phyloP scores from a whole-genome alignment of 1,140 invertebrate species.

The Drosophila littoralis region DNA sequence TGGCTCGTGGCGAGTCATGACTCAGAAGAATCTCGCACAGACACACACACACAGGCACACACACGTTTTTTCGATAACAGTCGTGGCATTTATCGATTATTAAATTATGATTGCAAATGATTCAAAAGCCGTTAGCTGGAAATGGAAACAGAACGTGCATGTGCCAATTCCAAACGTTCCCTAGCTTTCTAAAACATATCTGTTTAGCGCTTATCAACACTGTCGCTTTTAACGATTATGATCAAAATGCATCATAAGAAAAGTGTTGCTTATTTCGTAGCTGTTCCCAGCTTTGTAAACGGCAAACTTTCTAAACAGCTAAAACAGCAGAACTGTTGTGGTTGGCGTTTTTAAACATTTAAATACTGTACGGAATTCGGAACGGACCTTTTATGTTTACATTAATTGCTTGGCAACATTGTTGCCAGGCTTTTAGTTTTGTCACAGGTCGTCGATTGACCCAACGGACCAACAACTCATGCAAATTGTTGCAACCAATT shows the following conservation, averaged over 20 bases:
- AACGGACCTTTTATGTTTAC: conserved; percentile 8
- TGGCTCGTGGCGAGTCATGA: conserved; percentile 56
- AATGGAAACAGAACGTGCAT: background rate
- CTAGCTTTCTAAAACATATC: background rate
- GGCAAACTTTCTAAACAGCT: conserved; percentile 3
- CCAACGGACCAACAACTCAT: conserved; percentile 47
- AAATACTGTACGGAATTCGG: background rate
- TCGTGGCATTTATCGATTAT: conserved; percentile 35
- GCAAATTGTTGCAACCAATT: conserved; percentile 60
- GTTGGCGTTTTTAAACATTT: background rate
- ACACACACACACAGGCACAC: conserved; percentile 11
- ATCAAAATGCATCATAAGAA: background rate
- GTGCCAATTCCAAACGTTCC: background rate
- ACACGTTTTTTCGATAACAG: conserved; percentile 16
- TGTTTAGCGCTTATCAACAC: background rate
- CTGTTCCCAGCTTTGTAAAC: background rate
- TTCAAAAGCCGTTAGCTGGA: background rate
- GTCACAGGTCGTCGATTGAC: conserved; percentile 47
- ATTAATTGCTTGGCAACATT: conserved; percentile 30
- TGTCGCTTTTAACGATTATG: conserved; percentile 1
- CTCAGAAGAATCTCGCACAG: conserved; percentile 30
- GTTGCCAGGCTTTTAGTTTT: conserved; percentile 26
- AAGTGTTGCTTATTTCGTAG: background rate
- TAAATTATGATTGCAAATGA: conserved; percentile 25
- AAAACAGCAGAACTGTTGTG: background rate